A percentile compares a stretch with the other conserved stretches of the same genome.
Conservation (phyloP, 92 coral and sea anemone species). For the Phymanthus crucifer region DNA sequence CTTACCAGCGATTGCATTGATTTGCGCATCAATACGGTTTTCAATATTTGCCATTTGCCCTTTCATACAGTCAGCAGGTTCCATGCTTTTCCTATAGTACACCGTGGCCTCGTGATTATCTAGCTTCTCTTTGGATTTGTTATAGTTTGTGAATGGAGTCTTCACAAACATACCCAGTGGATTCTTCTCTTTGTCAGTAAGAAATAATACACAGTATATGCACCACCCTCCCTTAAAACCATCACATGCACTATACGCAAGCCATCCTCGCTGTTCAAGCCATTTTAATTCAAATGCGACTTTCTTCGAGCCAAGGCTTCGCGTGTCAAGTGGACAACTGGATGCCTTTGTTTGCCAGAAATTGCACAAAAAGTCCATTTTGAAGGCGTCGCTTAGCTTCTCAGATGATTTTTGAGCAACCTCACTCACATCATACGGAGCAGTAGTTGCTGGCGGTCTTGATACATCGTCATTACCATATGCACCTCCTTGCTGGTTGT, state of each 20-base stretch:
- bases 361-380: constrained; percentile 51
- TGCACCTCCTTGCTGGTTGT: not conserved
- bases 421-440: not conserved
- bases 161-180: constrained; percentile 51
- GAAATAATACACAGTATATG: constrained; percentile 38
- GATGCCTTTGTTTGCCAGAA: constrained; percentile 55
- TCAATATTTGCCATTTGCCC: constrained; percentile 38
- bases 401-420: not conserved
- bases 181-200: constrained; percentile 45
- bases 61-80: constrained; percentile 25
- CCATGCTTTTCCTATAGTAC: constrained; percentile 43
- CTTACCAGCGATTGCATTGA: constrained; percentile 25
- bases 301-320: constrained; percentile 37
- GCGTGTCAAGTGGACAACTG: constrained; percentile 45
- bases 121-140: constrained; percentile 48
- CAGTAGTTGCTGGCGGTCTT: too few species aligned
- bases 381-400: constrained; percentile 31
- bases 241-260: constrained; percentile 50
- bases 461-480: not conserved
- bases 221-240: constrained; percentile 41
- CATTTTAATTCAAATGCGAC: constrained; percentile 54
- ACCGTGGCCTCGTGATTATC: constrained; percentile 40
- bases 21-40: constrained; percentile 9
- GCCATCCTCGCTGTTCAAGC: constrained; percentile 56
- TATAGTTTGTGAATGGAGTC: constrained; percentile 47